phyloP scores from a whole-genome alignment of 2,113 vertebrate species.

The Grammomys surdaster region DNA sequence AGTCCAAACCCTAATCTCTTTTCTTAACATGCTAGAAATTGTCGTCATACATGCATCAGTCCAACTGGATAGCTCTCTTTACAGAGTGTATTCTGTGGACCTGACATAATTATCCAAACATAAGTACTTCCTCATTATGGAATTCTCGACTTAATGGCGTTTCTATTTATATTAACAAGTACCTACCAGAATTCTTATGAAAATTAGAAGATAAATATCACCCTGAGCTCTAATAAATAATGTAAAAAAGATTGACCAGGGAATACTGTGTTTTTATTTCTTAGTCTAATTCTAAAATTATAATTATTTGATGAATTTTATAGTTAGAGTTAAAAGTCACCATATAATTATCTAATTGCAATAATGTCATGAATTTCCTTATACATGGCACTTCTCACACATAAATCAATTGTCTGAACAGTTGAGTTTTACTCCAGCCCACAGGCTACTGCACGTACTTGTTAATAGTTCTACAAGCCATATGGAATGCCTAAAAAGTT shows the following conservation, averaged over 20 bases:
- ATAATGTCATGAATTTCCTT: conserved; percentile 54
- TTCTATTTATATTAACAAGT: conserved; percentile 32
- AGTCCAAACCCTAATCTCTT: neutral
- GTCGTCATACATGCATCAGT: neutral
- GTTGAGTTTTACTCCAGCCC: conserved; percentile 36
- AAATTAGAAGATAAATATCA: conserved; percentile 50
- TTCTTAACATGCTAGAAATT: neutral
- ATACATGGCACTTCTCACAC: conserved; percentile 14
- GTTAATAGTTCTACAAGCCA: conserved; percentile 29
- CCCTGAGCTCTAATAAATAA: neutral
- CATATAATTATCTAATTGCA: conserved; percentile 54
- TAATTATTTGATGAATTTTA: conserved; percentile 34
- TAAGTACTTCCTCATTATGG: conserved; percentile 21
- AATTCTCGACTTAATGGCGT: neutral
- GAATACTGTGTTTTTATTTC: conserved; percentile 4
- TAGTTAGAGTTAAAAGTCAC: conserved; percentile 48
- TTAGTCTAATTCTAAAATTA: conserved; percentile 57
- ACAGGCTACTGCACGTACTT: conserved; percentile 30
- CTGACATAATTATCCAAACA: neutral
- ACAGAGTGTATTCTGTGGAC: conserved; percentile 1
- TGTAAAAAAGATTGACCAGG: neutral
- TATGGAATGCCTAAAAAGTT: conserved; percentile 60
- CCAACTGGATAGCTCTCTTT: neutral
- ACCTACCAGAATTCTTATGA: conserved; percentile 15
- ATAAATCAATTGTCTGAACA: conserved; percentile 64